Evolutionary conservation across 2,113 vertebrate species (phyloP), one percentile per base, ranked within the genome.

Genomic region (Hippocampus mohnikei): DNA sequence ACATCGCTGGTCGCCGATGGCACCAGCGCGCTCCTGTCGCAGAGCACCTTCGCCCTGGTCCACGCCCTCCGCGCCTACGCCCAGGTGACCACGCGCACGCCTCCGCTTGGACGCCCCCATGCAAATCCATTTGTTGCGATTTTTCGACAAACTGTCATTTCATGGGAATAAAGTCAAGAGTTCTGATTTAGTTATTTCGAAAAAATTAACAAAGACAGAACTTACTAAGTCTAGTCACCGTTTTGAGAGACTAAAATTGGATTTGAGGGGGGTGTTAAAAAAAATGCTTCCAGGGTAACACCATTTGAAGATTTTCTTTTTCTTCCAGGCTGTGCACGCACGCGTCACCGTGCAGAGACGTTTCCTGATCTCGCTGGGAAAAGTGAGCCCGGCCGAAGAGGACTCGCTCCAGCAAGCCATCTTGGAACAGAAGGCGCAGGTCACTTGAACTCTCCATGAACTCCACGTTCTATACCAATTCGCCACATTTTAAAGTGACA

Each of bases 1-100:
- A 87, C 88, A 11, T 90, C 90, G 11, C 46, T 93, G 79, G 85
- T 93, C 18, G 90, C 90, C 46, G 91, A 93, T 82, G 90, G 93
- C 42, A 86, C 89, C 9, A 86, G 87, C 65, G 91, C 91, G 0
- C 92, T 92, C 77, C 91, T 94, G 46, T 93, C 92, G 53, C 92
- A 93, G 83, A 86, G 87, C 63, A 91, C 91, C 3, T 63, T 91
- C 79, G 93, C 92, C 61, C 82, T 93, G 33, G 70, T 88, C 5
- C 86, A 93, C n/a, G 88, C 90, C 23, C 70, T 92, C 1, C 81
- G 85, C 33, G 84, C 85, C 2, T 93, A 93, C 44, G 80, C 92
- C 59, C 90, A 89, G 81, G 93, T 93, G 75, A 55, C 8, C 21
- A 6, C 13, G 46, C 46, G 46, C 46, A 0, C 46, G n/a, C 46